These are phyloP conservation scores for Drosophila burlai DNA, from an alignment of 1,140 invertebrate genomes.

Conservation along the genomic window DNA sequence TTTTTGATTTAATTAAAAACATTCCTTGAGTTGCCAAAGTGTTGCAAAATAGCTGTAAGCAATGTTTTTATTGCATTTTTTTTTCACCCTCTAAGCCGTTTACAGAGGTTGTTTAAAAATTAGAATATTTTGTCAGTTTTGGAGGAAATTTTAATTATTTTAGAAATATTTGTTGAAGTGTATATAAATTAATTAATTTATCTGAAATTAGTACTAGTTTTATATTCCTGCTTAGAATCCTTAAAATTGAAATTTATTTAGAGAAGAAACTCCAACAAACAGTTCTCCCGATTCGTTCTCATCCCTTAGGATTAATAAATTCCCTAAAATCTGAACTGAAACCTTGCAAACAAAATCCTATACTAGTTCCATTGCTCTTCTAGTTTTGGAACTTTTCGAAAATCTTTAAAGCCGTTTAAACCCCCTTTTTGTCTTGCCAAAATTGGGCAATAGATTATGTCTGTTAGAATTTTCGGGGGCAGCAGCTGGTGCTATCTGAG, in stretches of 20 bases:
- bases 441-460: constrained; percentile 58
- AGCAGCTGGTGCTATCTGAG: constrained; percentile 31
- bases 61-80: constrained; percentile 28
- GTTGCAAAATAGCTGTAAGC: constrained; percentile 68
- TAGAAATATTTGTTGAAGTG: too few relatives aligned
- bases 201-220: too few relatives aligned
- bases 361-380: too few relatives aligned
- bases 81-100: neutral
- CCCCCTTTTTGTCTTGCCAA: constrained; percentile 11
- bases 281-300: too few relatives aligned
- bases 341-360: neutral
- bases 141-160: neutral
- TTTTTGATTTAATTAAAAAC: constrained; percentile 82
- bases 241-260: too few relatives aligned
- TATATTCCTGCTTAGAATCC: too few relatives aligned
- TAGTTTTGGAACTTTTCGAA: neutral
- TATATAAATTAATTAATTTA: too few relatives aligned
- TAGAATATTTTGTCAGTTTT: neutral
- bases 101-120: constrained; percentile 1
- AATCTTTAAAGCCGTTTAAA: constrained; percentile 22
- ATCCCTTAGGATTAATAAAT: neutral
- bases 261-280: too few relatives aligned
- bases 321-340: neutral
- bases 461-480: constrained; percentile 26
- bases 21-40: constrained; percentile 72